A percentile compares a stretch with the other conserved stretches of the same genome.
phyloP scores from a whole-genome alignment of 2,888 invertebrate species.

The Sarcophaga caerulescens region DNA sequence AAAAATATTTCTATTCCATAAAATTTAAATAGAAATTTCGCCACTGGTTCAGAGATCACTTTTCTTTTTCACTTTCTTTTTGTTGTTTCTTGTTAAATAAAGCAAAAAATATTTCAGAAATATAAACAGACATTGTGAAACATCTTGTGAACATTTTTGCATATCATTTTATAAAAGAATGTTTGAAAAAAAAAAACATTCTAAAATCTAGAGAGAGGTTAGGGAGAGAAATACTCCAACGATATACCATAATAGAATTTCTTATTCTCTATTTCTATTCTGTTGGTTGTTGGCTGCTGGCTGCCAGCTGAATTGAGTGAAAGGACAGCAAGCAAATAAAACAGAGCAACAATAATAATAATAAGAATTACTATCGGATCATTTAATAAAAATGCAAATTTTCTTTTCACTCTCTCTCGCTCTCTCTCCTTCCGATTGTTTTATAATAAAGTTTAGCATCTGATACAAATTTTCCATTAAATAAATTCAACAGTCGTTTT shows the following conservation, averaged over 20 bases:
- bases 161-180: neutral
- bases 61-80: too few relatives aligned
- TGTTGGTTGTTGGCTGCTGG: neutral
- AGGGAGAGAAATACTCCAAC: neutral
- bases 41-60: too few relatives aligned
- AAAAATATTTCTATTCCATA: too few relatives aligned
- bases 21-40: too few relatives aligned
- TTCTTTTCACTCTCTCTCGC: constrained; percentile 1
- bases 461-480: constrained; percentile 23
- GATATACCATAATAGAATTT: neutral
- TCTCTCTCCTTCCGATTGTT: neutral
- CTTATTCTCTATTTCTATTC: neutral
- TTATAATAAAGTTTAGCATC: constrained; percentile 41
- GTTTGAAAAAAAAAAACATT: neutral
- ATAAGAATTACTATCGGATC: constrained; percentile 31
- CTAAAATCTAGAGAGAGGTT: too few relatives aligned
- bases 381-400: constrained; percentile 64
- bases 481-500: neutral
- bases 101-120: neutral
- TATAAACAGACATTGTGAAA: constrained; percentile 19
- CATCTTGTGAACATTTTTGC: constrained; percentile 18
- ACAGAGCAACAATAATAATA: neutral
- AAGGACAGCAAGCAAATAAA: constrained; percentile 23
- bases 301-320: neutral
- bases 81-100: too few relatives aligned